Percentiles rank a stretch among this genome's conserved stretches.
phyloP scores from a whole-genome alignment of 2,113 vertebrate genomes.

The Catharus minimus region DNA sequence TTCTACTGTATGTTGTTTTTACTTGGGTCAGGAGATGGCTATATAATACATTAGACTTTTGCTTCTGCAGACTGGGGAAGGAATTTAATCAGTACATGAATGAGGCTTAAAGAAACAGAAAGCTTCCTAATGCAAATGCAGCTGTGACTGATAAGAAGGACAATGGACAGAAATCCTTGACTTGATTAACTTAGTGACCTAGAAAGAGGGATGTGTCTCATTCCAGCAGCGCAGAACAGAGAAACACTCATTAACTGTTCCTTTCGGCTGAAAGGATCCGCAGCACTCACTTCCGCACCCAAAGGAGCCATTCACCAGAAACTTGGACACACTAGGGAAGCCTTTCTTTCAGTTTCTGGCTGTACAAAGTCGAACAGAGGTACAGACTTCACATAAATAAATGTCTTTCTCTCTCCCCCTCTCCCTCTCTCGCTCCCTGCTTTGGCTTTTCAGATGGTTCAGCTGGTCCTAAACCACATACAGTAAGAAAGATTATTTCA shows the following conservation, averaged over 20 bases:
- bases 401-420: constrained; percentile 8
- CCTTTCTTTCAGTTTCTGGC: constrained; percentile 49
- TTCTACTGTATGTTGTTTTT: background rate
- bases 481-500: constrained; percentile 52
- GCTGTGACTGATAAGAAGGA: constrained; percentile 66
- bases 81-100: constrained; percentile 60
- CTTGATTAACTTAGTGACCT: constrained; percentile 73
- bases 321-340: constrained; percentile 49
- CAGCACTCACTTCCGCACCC: constrained; percentile 45
- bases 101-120: constrained; percentile 56
- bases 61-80: constrained; percentile 39
- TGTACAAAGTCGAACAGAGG: constrained; percentile 48
- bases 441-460: constrained; percentile 39
- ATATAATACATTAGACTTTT: constrained; percentile 50
- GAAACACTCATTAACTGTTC: constrained; percentile 64
- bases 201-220: constrained; percentile 65
- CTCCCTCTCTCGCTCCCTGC: background rate
- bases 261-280: constrained; percentile 47
- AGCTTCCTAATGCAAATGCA: constrained; percentile 58
- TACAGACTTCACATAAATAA: constrained; percentile 50
- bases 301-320: constrained; percentile 60
- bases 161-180: constrained; percentile 67
- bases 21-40: constrained; percentile 20
- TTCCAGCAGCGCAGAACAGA: constrained; percentile 56
- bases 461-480: constrained; percentile 36